Evolutionary conservation across 1,140 invertebrate genomes (phyloP).

Genomic region (Drosophila seguyi): DNA sequence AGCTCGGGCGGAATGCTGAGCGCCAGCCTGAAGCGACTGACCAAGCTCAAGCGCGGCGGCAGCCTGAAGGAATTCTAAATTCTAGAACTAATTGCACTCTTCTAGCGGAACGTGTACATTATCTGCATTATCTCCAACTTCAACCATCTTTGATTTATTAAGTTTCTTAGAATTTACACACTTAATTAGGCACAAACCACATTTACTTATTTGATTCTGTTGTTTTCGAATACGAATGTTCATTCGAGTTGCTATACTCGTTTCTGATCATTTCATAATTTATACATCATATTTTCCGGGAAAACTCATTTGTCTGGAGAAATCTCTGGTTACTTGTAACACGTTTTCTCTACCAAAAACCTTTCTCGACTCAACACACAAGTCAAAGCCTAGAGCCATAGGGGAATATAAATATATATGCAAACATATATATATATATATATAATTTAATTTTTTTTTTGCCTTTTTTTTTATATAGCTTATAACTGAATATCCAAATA

Average conservation of each 20-base stretch:
- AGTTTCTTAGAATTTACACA: conserved; percentile 8
- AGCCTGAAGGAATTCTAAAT: conserved; percentile 80
- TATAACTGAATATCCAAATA: conserved; percentile 64
- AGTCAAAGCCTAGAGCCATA: conserved; percentile 43
- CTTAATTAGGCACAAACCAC: conserved; percentile 32
- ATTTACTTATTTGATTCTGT: not conserved
- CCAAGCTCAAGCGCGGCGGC: conserved; percentile 78
- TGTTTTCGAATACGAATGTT: not conserved
- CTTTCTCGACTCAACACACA: conserved; percentile 3
- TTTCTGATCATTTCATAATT: not conserved
- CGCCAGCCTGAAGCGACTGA: conserved; percentile 70
- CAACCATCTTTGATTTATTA: conserved; percentile 1
- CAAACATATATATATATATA: not conserved
- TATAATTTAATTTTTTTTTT: conserved; percentile 11
- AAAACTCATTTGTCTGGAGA: not conserved
- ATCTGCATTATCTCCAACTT: not conserved
- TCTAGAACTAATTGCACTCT: conserved; percentile 19
- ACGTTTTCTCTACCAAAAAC: conserved; percentile 7
- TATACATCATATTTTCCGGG: not conserved
- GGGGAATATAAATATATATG: conserved; percentile 25
- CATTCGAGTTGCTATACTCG: not conserved
- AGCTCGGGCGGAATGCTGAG: conserved; percentile 48
- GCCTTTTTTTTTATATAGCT: conserved; percentile 21
- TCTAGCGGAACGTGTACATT: conserved; percentile 21
- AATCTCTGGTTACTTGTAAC: not conserved